Conservation (phyloP, 2,113 vertebrate genomes). For the Hippocampus abdominalis region DNA sequence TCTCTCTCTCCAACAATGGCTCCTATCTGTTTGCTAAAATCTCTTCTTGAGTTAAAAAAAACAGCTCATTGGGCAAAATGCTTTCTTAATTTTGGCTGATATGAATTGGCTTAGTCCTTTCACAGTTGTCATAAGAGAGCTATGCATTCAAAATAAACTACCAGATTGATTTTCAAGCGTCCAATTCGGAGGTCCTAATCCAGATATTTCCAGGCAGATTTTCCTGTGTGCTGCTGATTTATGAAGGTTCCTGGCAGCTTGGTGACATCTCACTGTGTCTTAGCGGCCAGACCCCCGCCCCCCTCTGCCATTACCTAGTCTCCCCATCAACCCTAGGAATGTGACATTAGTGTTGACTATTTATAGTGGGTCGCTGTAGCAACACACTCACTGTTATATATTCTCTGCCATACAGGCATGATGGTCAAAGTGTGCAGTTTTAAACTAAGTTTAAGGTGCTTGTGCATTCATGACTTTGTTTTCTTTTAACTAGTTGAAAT, state of each 20-base stretch:
- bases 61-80: background rate
- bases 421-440: constrained; percentile 11
- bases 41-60: background rate
- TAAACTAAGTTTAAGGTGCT: constrained; percentile 7
- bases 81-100: background rate
- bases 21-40: background rate
- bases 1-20: no score
- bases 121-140: background rate
- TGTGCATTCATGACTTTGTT: background rate
- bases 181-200: constrained; percentile 25
- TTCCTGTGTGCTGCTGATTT: constrained; percentile 50
- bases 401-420: constrained; percentile 32
- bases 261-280: constrained; percentile 57
- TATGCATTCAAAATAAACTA: constrained; percentile 17
- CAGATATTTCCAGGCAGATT: constrained; percentile 61
- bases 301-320: constrained; percentile 31
- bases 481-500: constrained; percentile 7
- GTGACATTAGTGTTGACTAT: constrained; percentile 72
- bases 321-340: constrained; percentile 57
- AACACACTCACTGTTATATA: constrained; percentile 72
- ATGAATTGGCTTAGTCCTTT: background rate
- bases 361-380: constrained; percentile 71
- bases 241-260: constrained; percentile 61
- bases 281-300: constrained; percentile 39
- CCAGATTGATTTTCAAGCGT: constrained; percentile 27